Conservation (phyloP, 2,797 vertebrate genomes). For the Microctenopoma steveboyesi region DNA sequence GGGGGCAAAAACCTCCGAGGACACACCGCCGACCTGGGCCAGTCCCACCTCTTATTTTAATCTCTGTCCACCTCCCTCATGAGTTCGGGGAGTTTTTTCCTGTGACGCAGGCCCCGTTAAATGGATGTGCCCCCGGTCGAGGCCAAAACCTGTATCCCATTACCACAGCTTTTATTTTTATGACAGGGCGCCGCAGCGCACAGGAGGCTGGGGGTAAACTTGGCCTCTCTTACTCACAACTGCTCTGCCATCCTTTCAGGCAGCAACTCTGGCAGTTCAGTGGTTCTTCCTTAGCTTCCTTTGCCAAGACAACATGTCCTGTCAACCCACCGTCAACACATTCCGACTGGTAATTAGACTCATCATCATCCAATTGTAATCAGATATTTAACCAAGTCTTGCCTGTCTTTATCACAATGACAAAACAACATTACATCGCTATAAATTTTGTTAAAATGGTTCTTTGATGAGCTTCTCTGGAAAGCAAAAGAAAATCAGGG, state of each 20-base stretch:
- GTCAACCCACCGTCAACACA: constrained; percentile 50
- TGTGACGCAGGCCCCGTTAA: constrained; percentile 63
- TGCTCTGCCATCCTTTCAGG: constrained; percentile 26
- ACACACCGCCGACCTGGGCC: constrained; percentile 45
- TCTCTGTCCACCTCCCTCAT: constrained; percentile 28
- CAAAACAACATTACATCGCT: neutral
- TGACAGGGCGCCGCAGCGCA: constrained; percentile 56
- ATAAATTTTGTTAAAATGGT: neutral
- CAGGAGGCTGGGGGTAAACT: constrained; percentile 63
- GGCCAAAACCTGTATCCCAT: constrained; percentile 75
- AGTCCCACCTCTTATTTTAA: constrained; percentile 58
- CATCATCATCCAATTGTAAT: constrained; percentile 5
- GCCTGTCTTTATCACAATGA: neutral
- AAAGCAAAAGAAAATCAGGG: constrained; percentile 6
- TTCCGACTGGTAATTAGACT: constrained; percentile 27
- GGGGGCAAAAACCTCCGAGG: constrained; percentile 37
- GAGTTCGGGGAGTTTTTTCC: constrained; percentile 19
- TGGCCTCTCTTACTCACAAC: constrained; percentile 40
- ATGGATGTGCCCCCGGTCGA: constrained; percentile 59
- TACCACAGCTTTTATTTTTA: constrained; percentile 80
- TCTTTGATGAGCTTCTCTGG: neutral
- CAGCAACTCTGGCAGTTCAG: constrained; percentile 36
- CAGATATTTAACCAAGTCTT: neutral
- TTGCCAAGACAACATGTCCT: constrained; percentile 59
- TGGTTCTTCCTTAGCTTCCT: constrained; percentile 59